Percentiles rank a stretch among this genome's conserved stretches.
phyloP scores from a whole-genome alignment of 2,797 vertebrate genomes.

The Chrysocyon brachyurus region DNA sequence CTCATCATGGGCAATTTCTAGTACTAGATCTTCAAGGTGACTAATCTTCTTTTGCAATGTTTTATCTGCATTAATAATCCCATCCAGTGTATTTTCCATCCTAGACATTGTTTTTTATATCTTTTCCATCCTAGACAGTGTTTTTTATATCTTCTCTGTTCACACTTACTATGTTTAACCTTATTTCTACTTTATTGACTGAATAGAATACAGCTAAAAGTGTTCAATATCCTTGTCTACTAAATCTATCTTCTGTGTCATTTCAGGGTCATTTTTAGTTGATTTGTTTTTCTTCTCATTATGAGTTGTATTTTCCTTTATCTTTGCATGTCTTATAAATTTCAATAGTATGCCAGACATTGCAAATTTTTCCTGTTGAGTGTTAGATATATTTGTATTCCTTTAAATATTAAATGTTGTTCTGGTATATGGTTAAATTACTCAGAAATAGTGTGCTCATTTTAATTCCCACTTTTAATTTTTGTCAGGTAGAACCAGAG shows the following conservation, averaged over 20 bases:
- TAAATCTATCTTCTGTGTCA: neutral
- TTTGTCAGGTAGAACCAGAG: neutral
- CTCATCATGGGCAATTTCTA: conserved; percentile 10
- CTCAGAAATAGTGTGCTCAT: neutral
- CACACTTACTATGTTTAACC: neutral
- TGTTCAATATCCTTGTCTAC: neutral
- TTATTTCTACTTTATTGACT: neutral
- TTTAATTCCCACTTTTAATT: neutral
- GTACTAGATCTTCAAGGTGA: neutral
- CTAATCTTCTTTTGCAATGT: neutral
- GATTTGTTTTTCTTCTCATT: neutral
- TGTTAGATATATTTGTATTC: neutral
- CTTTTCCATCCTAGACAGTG: neutral
- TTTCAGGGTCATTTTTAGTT: neutral
- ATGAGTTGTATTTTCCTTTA: neutral
- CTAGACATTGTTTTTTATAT: neutral
- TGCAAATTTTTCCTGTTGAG: neutral
- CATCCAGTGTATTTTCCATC: neutral
- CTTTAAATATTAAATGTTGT: neutral
- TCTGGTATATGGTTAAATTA: neutral
- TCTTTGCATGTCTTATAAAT: neutral
- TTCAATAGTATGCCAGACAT: neutral
- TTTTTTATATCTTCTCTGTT: neutral
- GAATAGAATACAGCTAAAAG: neutral
- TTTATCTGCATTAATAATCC: neutral